phyloP scores from a whole-genome alignment of 1,140 invertebrate genomes.

The Macrocentrus cingulum region DNA sequence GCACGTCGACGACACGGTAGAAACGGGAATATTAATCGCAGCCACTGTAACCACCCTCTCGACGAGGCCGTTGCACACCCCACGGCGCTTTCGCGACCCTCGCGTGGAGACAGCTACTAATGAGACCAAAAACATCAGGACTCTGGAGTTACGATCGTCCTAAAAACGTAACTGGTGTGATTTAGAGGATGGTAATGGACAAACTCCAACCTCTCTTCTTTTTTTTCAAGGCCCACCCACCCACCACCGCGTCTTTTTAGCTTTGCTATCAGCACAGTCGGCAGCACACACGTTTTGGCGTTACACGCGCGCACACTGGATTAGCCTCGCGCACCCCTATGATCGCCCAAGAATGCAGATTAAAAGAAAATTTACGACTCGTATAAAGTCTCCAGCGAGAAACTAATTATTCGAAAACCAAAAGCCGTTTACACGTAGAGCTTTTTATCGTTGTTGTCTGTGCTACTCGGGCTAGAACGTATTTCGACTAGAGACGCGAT shows the following conservation, averaged over 20 bases:
- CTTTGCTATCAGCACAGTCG: not conserved
- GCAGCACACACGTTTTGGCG: conserved; percentile 2
- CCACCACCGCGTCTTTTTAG: not conserved
- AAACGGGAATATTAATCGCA: conserved; percentile 54
- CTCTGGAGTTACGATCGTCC: conserved; percentile 47
- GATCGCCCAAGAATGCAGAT: too few relatives aligned
- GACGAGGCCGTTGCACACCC: conserved; percentile 10
- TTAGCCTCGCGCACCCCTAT: too few relatives aligned
- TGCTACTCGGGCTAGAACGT: too few relatives aligned
- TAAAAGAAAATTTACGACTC: too few relatives aligned
- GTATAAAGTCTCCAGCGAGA: too few relatives aligned
- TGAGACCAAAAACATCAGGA: conserved; percentile 54
- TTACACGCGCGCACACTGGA: too few relatives aligned
- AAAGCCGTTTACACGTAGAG: too few relatives aligned
- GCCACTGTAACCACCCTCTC: conserved; percentile 43
- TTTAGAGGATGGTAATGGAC: conserved; percentile 54
- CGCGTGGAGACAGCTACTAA: conserved; percentile 48
- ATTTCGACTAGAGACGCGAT: too few relatives aligned
- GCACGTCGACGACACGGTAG: conserved; percentile 31
- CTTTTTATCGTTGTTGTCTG: too few relatives aligned
- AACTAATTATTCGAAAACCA: too few relatives aligned
- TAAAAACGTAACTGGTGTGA: conserved; percentile 53
- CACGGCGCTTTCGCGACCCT: conserved; percentile 10
- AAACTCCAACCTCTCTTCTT: not conserved
- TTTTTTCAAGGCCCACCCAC: not conserved